Evolutionary conservation across 1,140 invertebrate species (phyloP).

Genomic region (Drosophila nigrodunni): DNA sequence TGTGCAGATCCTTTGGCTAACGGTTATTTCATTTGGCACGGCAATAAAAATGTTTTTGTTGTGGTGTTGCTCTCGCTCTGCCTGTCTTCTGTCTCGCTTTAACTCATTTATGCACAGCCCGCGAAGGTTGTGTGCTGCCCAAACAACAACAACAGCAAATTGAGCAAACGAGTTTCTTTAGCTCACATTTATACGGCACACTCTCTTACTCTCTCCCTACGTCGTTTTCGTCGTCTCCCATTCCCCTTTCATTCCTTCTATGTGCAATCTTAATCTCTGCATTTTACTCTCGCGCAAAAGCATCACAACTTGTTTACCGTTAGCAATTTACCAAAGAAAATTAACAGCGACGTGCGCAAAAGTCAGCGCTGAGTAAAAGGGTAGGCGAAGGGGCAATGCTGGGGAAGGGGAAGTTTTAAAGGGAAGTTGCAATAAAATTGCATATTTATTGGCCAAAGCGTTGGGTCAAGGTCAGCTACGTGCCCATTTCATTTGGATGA

Average conservation of each 20-base stretch:
- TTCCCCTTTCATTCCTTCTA: neutral
- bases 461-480: conserved; percentile 78
- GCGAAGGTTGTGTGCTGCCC: conserved; percentile 57
- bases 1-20: conserved; percentile 60
- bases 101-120: conserved; percentile 19
- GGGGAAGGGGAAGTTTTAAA: neutral
- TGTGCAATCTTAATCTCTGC: conserved; percentile 5
- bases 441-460: conserved; percentile 68
- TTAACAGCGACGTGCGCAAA: conserved; percentile 47
- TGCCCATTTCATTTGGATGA: conserved; percentile 72
- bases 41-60: conserved; percentile 36
- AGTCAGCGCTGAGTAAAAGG: neutral
- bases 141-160: conserved; percentile 25
- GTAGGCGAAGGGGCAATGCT: neutral
- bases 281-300: conserved; percentile 7
- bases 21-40: conserved; percentile 55
- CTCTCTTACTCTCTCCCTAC: conserved; percentile 11
- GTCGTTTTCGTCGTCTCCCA: neutral
- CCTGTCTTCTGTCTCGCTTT: neutral
- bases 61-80: neutral
- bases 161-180: conserved; percentile 62
- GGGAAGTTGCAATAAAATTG: conserved; percentile 55
- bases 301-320: conserved; percentile 60
- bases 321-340: conserved; percentile 78
- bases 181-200: conserved; percentile 6